Percentiles rank a stretch among this genome's conserved stretches.
phyloP scores from a whole-genome alignment of 2,113 vertebrate species.

The Nycticorax nycticorax region DNA sequence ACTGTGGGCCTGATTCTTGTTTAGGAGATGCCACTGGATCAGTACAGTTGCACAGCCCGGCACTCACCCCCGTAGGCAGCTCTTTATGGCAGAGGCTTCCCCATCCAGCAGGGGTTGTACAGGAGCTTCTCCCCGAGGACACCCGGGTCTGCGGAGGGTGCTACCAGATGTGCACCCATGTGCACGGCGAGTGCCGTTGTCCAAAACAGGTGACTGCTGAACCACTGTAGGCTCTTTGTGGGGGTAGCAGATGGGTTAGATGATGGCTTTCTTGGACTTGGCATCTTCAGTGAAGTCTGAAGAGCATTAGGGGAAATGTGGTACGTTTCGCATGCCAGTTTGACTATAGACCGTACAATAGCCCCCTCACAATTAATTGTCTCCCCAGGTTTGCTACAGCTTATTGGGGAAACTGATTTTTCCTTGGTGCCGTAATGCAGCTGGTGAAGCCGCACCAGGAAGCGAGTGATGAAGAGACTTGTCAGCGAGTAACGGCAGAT shows the following conservation, averaged over 20 bases:
- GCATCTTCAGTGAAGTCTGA: background rate
- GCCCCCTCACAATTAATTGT: background rate
- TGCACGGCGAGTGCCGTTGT: accelerated
- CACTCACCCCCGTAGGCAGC: background rate
- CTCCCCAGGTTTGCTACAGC: background rate
- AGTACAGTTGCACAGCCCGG: background rate
- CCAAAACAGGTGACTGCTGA: background rate
- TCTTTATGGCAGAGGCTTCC: background rate
- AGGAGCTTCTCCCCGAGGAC: background rate
- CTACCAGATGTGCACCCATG: background rate
- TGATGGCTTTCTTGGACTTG: background rate
- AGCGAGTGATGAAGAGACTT: background rate
- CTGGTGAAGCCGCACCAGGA: background rate
- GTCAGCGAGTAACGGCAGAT: background rate
- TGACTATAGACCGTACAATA: background rate
- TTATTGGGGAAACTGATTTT: background rate
- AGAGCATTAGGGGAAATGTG: background rate
- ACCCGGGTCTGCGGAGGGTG: background rate
- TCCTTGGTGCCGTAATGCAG: background rate
- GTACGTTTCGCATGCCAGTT: background rate
- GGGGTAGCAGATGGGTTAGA: background rate
- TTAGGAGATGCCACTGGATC: background rate
- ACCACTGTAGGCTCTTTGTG: accelerated
- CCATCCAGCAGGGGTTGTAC: background rate
- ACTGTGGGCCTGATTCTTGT: background rate